Conservation (phyloP, 2,113 vertebrate species). For the Strix aluco region DNA sequence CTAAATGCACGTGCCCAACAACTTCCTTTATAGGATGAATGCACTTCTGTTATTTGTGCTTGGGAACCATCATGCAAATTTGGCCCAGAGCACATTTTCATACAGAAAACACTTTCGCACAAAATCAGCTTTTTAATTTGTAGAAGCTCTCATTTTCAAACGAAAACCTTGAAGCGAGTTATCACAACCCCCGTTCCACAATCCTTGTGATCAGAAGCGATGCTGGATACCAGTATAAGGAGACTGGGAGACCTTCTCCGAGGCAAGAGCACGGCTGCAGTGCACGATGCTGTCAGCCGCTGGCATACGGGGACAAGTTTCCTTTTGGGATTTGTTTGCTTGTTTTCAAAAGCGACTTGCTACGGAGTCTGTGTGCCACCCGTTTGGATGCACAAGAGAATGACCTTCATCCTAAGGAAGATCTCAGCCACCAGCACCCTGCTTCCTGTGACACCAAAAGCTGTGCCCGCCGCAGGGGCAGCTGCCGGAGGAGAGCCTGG, state of each 20-base stretch:
- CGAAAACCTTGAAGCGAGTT: not conserved
- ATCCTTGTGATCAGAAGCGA: not conserved
- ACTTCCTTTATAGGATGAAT: not conserved
- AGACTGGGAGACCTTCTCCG: not conserved
- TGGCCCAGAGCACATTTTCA: not conserved
- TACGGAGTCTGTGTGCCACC: not conserved
- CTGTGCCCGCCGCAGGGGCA: not conserved
- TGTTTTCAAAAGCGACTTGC: not conserved
- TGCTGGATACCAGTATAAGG: not conserved
- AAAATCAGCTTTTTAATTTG: not conserved
- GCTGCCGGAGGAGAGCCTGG: not conserved
- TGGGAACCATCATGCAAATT: not conserved
- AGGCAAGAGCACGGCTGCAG: accelerated
- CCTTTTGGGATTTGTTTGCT: not conserved
- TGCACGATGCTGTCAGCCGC: not conserved
- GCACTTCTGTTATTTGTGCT: not conserved
- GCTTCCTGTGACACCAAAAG: not conserved
- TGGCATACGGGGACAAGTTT: not conserved
- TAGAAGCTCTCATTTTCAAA: not conserved
- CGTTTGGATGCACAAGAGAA: not conserved
- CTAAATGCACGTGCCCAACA: accelerated
- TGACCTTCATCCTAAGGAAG: not conserved
- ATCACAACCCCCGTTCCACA: not conserved
- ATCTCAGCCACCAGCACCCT: not conserved
- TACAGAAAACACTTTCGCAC: not conserved